Evolutionary conservation across 2,113 vertebrate species (phyloP).

Genomic region (Noctilio leporinus): DNA sequence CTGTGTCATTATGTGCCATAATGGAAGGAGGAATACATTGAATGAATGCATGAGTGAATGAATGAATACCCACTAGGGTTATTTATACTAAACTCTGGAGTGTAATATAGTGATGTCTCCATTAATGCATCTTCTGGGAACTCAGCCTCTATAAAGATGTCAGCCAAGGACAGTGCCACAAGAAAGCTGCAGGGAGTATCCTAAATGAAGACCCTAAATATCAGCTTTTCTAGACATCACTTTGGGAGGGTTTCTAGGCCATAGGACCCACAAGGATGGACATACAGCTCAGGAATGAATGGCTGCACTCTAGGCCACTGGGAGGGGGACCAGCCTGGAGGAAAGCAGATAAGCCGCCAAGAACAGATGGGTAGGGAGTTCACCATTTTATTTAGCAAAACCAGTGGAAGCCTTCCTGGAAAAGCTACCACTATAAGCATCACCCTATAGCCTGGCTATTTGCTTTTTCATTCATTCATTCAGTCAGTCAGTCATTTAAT

Average conservation of each 20-base stretch:
- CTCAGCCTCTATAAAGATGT: neutral
- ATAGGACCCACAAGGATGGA: neutral
- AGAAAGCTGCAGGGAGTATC: neutral
- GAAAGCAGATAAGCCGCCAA: neutral
- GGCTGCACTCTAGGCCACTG: neutral
- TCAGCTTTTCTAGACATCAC: neutral
- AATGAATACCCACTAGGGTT: constrained; percentile 23
- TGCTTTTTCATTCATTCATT: neutral
- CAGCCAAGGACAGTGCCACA: neutral
- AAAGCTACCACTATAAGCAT: neutral
- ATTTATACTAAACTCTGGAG: constrained; percentile 14
- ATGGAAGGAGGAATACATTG: constrained; percentile 24
- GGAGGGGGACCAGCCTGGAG: neutral
- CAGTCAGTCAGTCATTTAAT: neutral
- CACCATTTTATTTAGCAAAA: neutral
- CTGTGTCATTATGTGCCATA: constrained; percentile 33
- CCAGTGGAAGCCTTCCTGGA: neutral
- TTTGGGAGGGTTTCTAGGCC: neutral
- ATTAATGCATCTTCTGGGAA: constrained; percentile 25
- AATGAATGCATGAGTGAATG: constrained; percentile 33
- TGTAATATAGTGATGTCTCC: neutral
- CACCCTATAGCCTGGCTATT: neutral
- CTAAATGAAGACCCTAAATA: neutral
- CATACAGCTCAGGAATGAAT: neutral
- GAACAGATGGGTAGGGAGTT: neutral